Percentiles rank a stretch among this genome's conserved stretches.
phyloP scores from a whole-genome alignment of 2,797 vertebrate species.

The Phataginus tricuspis region DNA sequence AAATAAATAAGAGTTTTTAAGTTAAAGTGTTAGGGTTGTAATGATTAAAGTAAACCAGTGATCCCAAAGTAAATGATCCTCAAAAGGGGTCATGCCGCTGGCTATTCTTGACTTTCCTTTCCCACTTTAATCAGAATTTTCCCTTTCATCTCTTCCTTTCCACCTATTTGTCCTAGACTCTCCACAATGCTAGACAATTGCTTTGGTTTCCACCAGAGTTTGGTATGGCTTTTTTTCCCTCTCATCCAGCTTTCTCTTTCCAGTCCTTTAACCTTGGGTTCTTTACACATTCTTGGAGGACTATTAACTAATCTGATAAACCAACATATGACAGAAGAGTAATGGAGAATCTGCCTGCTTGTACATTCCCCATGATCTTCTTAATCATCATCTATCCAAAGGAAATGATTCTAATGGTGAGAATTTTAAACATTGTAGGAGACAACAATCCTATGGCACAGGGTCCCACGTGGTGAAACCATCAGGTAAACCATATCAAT shows the following conservation, averaged over 20 bases:
- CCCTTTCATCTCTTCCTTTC: not conserved
- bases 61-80: not conserved
- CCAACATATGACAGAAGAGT: not conserved
- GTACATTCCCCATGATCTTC: not conserved
- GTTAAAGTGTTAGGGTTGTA: not conserved
- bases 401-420: not conserved
- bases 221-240: not conserved
- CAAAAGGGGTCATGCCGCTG: not conserved
- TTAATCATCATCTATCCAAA: not conserved
- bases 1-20: slow-evolving; percentile 26
- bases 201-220: not conserved
- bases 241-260: not conserved
- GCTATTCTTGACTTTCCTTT: not conserved
- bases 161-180: not conserved
- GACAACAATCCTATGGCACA: not conserved
- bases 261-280: not conserved
- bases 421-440: slow-evolving; percentile 3
- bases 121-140: not conserved
- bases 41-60: not conserved
- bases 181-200: not conserved
- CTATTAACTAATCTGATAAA: not conserved
- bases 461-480: not conserved
- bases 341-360: not conserved
- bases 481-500: not conserved
- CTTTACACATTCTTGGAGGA: not conserved